Conservation (phyloP, 2,888 invertebrate species). For the Hermaeophaga mercurialis region DNA sequence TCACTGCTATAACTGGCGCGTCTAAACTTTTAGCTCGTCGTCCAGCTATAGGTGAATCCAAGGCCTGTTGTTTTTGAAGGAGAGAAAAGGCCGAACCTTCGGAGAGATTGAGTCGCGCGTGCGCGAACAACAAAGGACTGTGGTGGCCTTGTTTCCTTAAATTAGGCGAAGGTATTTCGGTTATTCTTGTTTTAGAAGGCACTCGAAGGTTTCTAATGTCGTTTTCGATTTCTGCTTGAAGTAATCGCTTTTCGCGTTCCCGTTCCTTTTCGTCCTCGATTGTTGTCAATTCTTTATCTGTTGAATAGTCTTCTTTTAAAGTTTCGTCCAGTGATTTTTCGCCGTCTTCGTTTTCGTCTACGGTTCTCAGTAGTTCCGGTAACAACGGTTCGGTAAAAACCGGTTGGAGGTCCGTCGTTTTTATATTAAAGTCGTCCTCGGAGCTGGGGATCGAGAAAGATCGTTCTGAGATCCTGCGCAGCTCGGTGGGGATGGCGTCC, state of each 20-base stretch:
- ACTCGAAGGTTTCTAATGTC: slow-evolving; percentile 54
- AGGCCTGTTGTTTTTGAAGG: slow-evolving; percentile 76
- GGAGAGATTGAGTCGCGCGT: slow-evolving; percentile 78
- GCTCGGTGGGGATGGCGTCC: slow-evolving; percentile 68
- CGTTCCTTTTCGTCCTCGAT: slow-evolving; percentile 49
- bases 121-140: slow-evolving; percentile 78
- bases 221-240: slow-evolving; percentile 55
- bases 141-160: slow-evolving; percentile 75
- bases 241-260: slow-evolving; percentile 51
- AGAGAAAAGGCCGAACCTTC: slow-evolving; percentile 81
- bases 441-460: slow-evolving; percentile 78
- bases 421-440: slow-evolving; percentile 71
- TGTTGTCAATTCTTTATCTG: slow-evolving; percentile 41
- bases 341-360: slow-evolving; percentile 49
- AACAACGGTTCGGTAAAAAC: slow-evolving; percentile 53
- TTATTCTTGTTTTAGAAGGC: slow-evolving; percentile 62
- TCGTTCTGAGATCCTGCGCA: slow-evolving; percentile 73
- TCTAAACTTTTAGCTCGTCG: slow-evolving; percentile 84
- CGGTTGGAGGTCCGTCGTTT: slow-evolving; percentile 60
- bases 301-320: slow-evolving; percentile 45
- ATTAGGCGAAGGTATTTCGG: slow-evolving; percentile 73
- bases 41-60: slow-evolving; percentile 75
- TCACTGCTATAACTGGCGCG: slow-evolving; percentile 80
- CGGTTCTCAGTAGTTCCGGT: slow-evolving; percentile 47
- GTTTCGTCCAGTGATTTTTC: slow-evolving; percentile 54